Base-by-base conservation (phyloP, 2,888 invertebrate species). In the Stenodera caucasica region DNA sequence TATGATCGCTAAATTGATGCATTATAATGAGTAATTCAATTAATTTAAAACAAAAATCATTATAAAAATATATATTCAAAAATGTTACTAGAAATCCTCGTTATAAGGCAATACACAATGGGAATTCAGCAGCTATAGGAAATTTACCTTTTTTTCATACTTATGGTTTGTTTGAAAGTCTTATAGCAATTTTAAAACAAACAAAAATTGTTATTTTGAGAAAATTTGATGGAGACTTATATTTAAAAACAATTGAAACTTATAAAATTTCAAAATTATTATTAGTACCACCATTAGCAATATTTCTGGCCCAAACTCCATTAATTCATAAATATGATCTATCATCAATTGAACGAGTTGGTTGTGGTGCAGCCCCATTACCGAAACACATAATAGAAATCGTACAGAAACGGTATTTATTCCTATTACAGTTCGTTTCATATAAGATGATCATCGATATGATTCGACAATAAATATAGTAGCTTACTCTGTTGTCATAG, bases 331-430 rank as follows among this genome's bases (percentile, higher is more conserved):
- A 89, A 62, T 93, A 89, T 73, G 88, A 94, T 77, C 80, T 95
- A 58, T 86, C 88, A 0, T 87, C 86, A 6, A 75, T 94, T 0
- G 82, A 85, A 67, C 83, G 84, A 49, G 82, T 93, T 53, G 83
- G 88, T 76, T 88, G 88, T 72, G 93, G 91, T 1, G 94, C 93
- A 1, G 94, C 94, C 0, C 91, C 94, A 0, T 80, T 94, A 0
- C 89, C 90, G 2, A 84, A 84, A 67, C 87, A 88, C 58, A 84
- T 89, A 40, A 86, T 88, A 70, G 82, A 83, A 63, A 84, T 85
- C 50, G 83, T 87, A 26, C 80, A 80, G n/a, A 75, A 82, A 69
- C 83, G 15, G 70, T 71, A 52, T 37, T 14, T 49, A 7, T n/a
- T 50, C 21, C 26, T n/a, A n/a, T n/a, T n/a, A n/a, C n/a, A n/a